These are phyloP conservation scores for Hyles lineata DNA, from an alignment of 2,888 invertebrate species.

Conservation along the genomic window DNA sequence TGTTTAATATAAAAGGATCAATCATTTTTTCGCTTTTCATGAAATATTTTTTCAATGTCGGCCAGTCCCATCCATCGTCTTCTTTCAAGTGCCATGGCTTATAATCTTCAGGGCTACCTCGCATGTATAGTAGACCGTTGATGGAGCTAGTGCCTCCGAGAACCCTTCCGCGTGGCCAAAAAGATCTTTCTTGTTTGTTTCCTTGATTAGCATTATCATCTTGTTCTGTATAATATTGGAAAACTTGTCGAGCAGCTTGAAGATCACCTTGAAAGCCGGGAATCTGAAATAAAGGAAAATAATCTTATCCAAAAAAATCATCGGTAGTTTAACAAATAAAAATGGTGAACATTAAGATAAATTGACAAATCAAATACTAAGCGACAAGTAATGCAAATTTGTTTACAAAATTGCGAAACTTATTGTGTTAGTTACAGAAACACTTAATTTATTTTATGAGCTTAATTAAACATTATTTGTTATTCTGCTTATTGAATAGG, in stretches of 20 bases:
- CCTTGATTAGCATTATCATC: conserved; percentile 65
- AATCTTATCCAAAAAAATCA: not conserved
- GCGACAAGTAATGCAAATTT: no score
- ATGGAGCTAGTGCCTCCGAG: conserved; percentile 78
- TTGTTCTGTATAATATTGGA: conserved; percentile 70
- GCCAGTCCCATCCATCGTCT: conserved; percentile 76
- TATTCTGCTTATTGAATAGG: no score
- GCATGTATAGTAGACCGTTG: conserved; percentile 74
- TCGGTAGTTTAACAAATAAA: no score
- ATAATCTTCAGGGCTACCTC: conserved; percentile 71
- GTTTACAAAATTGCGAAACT: no score
- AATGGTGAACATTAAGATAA: no score
- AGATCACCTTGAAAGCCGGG: conserved; percentile 69
- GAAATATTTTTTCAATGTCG: conserved; percentile 66
- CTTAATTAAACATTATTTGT: no score
- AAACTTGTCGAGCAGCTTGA: conserved; percentile 61
- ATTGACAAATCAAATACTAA: no score
- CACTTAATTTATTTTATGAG: no score
- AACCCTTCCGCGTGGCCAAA: conserved; percentile 74
- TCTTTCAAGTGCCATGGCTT: conserved; percentile 65
- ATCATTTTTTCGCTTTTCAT: conserved; percentile 74
- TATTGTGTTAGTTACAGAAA: no score
- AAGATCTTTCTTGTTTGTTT: conserved; percentile 57
- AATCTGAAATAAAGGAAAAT: conserved; percentile 56
- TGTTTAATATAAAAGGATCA: conserved; percentile 69